Evolutionary conservation across 2,888 invertebrate species (phyloP).

Genomic region (Melanotus villosus): DNA sequence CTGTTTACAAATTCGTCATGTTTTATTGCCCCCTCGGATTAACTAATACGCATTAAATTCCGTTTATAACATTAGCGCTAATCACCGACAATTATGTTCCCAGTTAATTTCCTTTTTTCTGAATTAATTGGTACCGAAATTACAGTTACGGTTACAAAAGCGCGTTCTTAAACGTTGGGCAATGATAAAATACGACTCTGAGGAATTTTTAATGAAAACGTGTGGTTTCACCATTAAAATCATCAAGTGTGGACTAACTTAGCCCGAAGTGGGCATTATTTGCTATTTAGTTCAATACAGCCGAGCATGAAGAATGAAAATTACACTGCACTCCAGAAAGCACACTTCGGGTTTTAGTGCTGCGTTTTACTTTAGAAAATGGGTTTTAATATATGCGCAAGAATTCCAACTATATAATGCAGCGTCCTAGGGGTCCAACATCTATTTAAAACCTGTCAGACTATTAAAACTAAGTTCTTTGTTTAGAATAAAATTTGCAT

Average conservation of each 20-base stretch:
- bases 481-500: slow-evolving; percentile 51
- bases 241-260: too few species aligned
- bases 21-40: slow-evolving; percentile 1
- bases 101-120: too few species aligned
- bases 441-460: slow-evolving; percentile 49
- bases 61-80: too few species aligned
- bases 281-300: slow-evolving; percentile 4
- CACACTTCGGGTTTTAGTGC: too few species aligned
- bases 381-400: slow-evolving; percentile 32
- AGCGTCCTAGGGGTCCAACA: slow-evolving; percentile 43
- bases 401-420: slow-evolving; percentile 38
- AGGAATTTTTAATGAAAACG: too few species aligned
- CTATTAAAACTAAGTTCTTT: slow-evolving; percentile 50
- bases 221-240: neutral
- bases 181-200: too few species aligned
- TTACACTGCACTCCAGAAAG: slow-evolving; percentile 8
- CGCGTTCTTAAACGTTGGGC: neutral
- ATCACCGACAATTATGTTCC: too few species aligned
- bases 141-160: too few species aligned
- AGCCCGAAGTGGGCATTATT: neutral
- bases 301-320: slow-evolving; percentile 14
- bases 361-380: slow-evolving; percentile 1
- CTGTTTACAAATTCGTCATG: slow-evolving; percentile 1
- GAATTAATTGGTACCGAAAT: too few species aligned
- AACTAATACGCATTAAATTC: too few species aligned